Percentiles rank a stretch among this genome's conserved stretches.
These are phyloP conservation scores for Ochropleura leucogaster DNA, from an alignment of 2,888 invertebrate genomes.

Conservation along the genomic window DNA sequence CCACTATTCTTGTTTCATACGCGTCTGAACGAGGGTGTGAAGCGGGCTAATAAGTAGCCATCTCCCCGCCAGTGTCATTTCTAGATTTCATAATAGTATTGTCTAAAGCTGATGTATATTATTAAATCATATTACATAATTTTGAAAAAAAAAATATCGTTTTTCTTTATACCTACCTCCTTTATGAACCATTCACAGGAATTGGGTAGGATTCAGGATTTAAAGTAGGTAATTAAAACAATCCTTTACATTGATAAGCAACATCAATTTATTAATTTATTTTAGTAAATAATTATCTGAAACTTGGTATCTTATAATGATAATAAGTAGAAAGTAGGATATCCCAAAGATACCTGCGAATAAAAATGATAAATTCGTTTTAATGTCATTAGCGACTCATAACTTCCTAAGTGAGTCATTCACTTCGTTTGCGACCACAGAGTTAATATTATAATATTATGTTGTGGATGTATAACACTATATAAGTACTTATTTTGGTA, in stretches of 20 bases:
- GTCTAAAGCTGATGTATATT: conserved; percentile 62
- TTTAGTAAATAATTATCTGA: conserved; percentile 4
- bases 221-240: conserved; percentile 12
- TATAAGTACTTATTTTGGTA: neutral
- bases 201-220: neutral
- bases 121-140: conserved; percentile 61
- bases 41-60: conserved; percentile 19
- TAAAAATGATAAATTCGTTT: conserved; percentile 14
- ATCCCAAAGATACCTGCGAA: neutral
- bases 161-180: neutral
- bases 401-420: neutral
- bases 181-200: conserved; percentile 2
- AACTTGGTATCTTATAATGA: conserved; percentile 21
- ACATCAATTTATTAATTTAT: conserved; percentile 29
- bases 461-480: neutral
- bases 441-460: neutral
- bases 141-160: conserved; percentile 42
- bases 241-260: conserved; percentile 16
- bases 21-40: conserved; percentile 24
- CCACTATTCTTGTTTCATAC: neutral
- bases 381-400: conserved; percentile 5
- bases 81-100: conserved; percentile 50
- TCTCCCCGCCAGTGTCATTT: conserved; percentile 58
- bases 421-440: neutral
- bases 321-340: neutral